Evolutionary conservation across 2,113 vertebrate species (phyloP).

Genomic region (Paracanthobrama guichenoti): DNA sequence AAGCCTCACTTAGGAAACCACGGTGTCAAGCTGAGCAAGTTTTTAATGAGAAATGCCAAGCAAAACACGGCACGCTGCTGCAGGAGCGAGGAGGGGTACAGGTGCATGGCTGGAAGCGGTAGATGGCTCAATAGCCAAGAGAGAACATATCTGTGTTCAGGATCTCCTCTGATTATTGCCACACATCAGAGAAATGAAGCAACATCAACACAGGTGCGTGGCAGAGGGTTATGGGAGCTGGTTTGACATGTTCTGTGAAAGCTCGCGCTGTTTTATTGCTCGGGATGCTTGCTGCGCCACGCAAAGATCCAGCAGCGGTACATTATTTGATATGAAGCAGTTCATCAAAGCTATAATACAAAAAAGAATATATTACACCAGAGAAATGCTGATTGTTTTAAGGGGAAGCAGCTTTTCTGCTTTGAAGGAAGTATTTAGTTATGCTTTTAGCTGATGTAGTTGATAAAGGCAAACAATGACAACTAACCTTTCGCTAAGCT

Average conservation of each 20-base stretch:
- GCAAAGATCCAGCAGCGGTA: background rate
- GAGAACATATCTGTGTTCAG: slow-evolving; percentile 51
- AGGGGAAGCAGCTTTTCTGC: slow-evolving; percentile 35
- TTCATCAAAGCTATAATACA: slow-evolving; percentile 12
- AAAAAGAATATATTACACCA: slow-evolving; percentile 45
- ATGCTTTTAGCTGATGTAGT: background rate
- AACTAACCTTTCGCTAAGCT: background rate
- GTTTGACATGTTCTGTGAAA: slow-evolving; percentile 24
- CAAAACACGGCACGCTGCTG: slow-evolving; percentile 63
- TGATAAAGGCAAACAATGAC: background rate
- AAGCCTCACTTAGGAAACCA: slow-evolving; percentile 65
- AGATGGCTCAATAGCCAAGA: slow-evolving; percentile 54
- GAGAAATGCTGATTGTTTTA: slow-evolving; percentile 58
- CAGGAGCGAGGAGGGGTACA: slow-evolving; percentile 65
- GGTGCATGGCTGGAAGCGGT: slow-evolving; percentile 75
- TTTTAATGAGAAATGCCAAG: slow-evolving; percentile 74
- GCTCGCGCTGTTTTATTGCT: slow-evolving; percentile 8
- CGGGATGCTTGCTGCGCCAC: background rate
- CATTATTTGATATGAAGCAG: slow-evolving; percentile 40
- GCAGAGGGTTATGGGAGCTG: slow-evolving; percentile 49
- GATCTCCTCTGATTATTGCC: slow-evolving; percentile 67
- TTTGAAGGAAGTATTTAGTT: background rate
- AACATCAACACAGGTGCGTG: slow-evolving; percentile 59
- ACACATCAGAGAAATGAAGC: slow-evolving; percentile 67
- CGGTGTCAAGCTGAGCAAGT: slow-evolving; percentile 66